Percentiles rank a stretch among this genome's conserved stretches.
Evolutionary conservation across 2,797 vertebrate species (phyloP).

Genomic region (Chrysocyon brachyurus): DNA sequence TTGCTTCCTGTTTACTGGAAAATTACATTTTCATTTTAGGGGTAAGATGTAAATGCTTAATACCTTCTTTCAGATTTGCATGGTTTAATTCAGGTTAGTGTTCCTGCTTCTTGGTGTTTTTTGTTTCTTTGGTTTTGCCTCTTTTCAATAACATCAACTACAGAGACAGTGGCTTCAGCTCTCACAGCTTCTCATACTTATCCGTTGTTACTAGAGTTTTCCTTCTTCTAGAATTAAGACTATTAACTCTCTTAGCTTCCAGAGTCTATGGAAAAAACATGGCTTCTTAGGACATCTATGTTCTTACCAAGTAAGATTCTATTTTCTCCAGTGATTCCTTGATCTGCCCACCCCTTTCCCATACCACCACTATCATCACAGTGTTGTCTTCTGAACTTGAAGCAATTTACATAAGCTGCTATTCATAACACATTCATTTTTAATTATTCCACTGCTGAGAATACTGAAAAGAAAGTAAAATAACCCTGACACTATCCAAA

Average conservation of each 20-base stretch:
- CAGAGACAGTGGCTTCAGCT: not conserved
- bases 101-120: not conserved
- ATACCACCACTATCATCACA: not conserved
- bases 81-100: slow-evolving; percentile 33
- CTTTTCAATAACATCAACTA: slow-evolving; percentile 50
- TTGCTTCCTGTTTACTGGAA: slow-evolving; percentile 51
- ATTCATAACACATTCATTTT: slow-evolving; percentile 58
- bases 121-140: not conserved
- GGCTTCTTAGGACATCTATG: slow-evolving; percentile 7
- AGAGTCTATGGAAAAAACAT: not conserved
- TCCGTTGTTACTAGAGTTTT: not conserved
- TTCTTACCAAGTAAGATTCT: slow-evolving; percentile 34
- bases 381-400: slow-evolving; percentile 53
- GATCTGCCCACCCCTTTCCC: not conserved
- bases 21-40: slow-evolving; percentile 59
- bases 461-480: slow-evolving; percentile 14
- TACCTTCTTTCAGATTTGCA: slow-evolving; percentile 44
- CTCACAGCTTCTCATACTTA: slow-evolving; percentile 9
- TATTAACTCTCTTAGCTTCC: slow-evolving; percentile 18
- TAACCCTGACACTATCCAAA: slow-evolving; percentile 42
- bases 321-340: slow-evolving; percentile 68
- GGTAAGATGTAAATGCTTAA: slow-evolving; percentile 13
- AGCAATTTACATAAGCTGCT: slow-evolving; percentile 33
- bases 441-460: slow-evolving; percentile 43
- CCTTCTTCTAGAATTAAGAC: slow-evolving; percentile 49